These are phyloP conservation scores for Phylloscopus trochiloides DNA, from an alignment of 2,113 vertebrate species.

Conservation along the genomic window DNA sequence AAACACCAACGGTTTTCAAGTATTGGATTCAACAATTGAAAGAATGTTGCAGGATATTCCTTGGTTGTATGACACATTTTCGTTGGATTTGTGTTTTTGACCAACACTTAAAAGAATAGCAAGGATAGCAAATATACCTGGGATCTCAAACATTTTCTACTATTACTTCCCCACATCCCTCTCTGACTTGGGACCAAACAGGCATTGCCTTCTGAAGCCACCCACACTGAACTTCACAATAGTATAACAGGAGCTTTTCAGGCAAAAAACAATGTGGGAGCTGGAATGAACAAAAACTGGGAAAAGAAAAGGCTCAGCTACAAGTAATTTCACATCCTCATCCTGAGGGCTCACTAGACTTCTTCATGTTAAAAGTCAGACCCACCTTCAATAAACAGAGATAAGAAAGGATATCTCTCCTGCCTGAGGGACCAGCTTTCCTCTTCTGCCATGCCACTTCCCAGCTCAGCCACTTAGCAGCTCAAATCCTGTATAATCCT, in stretches of 20 bases:
- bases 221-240: not conserved
- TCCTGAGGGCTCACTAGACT: not conserved
- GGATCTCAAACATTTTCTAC: not conserved
- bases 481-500: not conserved
- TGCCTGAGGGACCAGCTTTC: not conserved
- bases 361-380: not conserved
- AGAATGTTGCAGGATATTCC: accelerated
- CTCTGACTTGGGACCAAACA: not conserved
- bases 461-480: not conserved
- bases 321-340: not conserved
- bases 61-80: not conserved
- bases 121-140: not conserved
- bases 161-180: not conserved
- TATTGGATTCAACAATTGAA: accelerated
- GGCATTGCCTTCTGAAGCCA: not conserved
- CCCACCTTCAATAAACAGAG: not conserved
- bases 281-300: not conserved
- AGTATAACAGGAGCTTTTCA: not conserved
- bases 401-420: not conserved
- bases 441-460: not conserved
- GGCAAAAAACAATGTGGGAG: not conserved
- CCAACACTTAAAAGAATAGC: not conserved
- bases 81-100: not conserved
- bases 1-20: not conserved
- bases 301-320: not conserved